Percentiles rank a stretch among this genome's conserved stretches.
These are phyloP conservation scores for Yponomeuta cagnagella DNA, from an alignment of 2,888 invertebrate species.

Conservation along the genomic window DNA sequence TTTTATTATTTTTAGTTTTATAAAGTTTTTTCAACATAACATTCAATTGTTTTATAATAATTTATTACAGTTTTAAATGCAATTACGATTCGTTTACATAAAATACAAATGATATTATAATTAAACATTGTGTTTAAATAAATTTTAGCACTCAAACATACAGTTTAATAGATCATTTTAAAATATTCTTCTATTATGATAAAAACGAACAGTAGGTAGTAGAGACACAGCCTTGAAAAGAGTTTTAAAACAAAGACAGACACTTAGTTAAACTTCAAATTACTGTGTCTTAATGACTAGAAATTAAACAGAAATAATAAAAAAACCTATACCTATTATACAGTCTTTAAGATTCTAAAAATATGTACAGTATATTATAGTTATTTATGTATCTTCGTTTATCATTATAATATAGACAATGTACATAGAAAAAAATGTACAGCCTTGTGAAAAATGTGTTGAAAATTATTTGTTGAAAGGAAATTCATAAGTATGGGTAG, in stretches of 20 bases:
- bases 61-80: slow-evolving; percentile 34
- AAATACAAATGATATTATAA: neutral
- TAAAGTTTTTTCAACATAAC: slow-evolving; percentile 46
- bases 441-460: neutral
- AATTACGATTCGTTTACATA: slow-evolving; percentile 16
- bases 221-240: slow-evolving; percentile 6
- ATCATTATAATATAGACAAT: neutral
- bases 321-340: slow-evolving; percentile 30
- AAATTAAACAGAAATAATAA: neutral
- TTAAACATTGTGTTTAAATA: neutral
- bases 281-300: neutral
- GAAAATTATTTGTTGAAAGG: too few relatives aligned
- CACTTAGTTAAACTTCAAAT: neutral
- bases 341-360: slow-evolving; percentile 70
- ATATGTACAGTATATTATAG: slow-evolving; percentile 47
- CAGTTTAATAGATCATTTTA: neutral
- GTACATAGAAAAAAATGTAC: neutral
- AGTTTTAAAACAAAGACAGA: neutral
- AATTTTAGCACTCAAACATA: neutral
- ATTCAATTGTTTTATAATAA: slow-evolving; percentile 21
- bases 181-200: neutral
- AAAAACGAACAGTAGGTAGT: neutral
- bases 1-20: slow-evolving; percentile 34
- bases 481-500: too few relatives aligned
- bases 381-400: slow-evolving; percentile 3